phyloP scores from a whole-genome alignment of 2,797 vertebrate species.

The Lepilemur ruficaudatus region DNA sequence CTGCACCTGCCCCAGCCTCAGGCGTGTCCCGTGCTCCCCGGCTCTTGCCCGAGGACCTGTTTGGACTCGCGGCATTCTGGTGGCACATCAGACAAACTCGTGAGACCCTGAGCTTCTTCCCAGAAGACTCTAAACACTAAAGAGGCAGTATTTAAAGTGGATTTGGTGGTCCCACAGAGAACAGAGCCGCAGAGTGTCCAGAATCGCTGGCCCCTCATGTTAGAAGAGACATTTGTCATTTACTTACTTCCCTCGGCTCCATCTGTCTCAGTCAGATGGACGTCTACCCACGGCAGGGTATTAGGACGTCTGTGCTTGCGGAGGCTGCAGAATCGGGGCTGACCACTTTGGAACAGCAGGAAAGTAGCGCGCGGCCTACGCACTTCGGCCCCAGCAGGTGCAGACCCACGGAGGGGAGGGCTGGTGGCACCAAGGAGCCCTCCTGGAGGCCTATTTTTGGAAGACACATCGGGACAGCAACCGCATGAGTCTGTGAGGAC shows the following conservation, averaged over 20 bases:
- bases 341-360: not conserved
- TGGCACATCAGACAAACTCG: not conserved
- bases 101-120: not conserved
- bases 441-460: not conserved
- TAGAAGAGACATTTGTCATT: not conserved
- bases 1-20: rapidly evolving
- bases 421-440: not conserved
- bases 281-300: not conserved
- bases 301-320: not conserved
- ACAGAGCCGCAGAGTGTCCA: not conserved
- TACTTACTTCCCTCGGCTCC: rapidly evolving
- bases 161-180: not conserved
- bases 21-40: not conserved
- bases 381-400: not conserved
- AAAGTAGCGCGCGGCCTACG: not conserved
- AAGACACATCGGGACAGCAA: not conserved
- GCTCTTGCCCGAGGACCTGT: not conserved
- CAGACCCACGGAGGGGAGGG: not conserved
- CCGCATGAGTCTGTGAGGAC: not conserved
- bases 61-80: not conserved
- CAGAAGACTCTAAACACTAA: not conserved
- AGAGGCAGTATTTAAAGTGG: not conserved
- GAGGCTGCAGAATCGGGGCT: not conserved
- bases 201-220: not conserved
- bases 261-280: not conserved